phyloP scores from a whole-genome alignment of 2,113 vertebrate genomes.

The Piaya cayana region DNA sequence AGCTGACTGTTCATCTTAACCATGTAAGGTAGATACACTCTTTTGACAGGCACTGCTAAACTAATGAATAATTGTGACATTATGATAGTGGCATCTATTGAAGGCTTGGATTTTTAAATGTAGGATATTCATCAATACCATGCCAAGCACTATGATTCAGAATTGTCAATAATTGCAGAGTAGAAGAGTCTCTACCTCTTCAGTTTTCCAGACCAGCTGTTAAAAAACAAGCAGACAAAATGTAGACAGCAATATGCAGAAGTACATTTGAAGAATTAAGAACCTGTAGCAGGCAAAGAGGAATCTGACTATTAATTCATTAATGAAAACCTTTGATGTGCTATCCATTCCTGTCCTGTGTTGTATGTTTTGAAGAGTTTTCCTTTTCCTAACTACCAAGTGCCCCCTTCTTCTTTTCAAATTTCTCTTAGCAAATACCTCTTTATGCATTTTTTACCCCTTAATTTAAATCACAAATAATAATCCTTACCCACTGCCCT shows the following conservation, averaged over 20 bases:
- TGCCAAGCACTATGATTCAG: neutral
- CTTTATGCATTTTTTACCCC: neutral
- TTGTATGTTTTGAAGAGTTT: neutral
- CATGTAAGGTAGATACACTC: neutral
- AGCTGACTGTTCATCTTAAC: neutral
- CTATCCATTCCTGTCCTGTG: neutral
- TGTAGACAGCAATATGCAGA: neutral
- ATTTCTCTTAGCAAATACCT: neutral
- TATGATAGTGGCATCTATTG: neutral
- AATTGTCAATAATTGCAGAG: neutral
- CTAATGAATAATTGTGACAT: neutral
- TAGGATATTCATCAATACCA: neutral
- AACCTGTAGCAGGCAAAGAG: neutral
- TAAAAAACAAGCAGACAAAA: neutral
- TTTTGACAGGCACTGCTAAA: neutral
- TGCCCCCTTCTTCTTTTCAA: neutral
- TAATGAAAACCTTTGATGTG: neutral
- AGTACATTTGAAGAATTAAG: neutral
- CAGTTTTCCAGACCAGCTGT: neutral
- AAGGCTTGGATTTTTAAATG: neutral
- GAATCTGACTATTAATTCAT: neutral
- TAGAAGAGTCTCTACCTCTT: neutral
- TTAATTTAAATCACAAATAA: conserved; percentile 12
- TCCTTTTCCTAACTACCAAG: neutral
- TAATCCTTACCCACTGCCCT: neutral